Evolutionary conservation across 2,797 vertebrate genomes (phyloP), one percentile per base, ranked within the genome.

Genomic region (Galagoides demidoff): DNA sequence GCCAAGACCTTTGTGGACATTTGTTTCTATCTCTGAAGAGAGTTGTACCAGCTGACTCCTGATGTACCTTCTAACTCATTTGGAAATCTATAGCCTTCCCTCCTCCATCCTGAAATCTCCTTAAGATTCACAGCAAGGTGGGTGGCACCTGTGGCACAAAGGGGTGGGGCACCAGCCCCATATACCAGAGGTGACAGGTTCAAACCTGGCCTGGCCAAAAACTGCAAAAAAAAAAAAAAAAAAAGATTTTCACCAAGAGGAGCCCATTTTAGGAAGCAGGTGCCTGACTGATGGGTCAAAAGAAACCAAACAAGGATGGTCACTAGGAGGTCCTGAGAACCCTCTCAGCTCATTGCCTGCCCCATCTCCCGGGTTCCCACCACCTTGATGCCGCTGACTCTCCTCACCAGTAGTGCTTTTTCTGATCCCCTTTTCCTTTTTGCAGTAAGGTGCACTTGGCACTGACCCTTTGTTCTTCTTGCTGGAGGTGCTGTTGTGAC

Each of bases 81-180:
- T 70, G 85, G 76, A 76, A 88, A 76, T 68, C 22, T 90, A 1
- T 68, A 85, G 55, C 37, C 45, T 49, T 78, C 64, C 43, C 4
- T 78, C 27, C 31, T 94, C 85, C 22, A 89, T 90, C 74, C 84
- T 83, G 59, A 96, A 83, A 79, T 71, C n/a, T 45, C 73, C 57
- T 85, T 90, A 78, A 76, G 43, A 43, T 61, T 66, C 49, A 7
- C 5, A 43, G 39, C 39, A 43, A 43, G 39, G 7, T 43, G 39
- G 39, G 39, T 7, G 5, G 39, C 39, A 43, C 6, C 39, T 43
- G 39, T 43, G 7, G 39, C 39, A 7, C 39, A 43, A 43, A 43
- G 39, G 39, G 39, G 39, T 43, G 39, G 39, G 39, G 39, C 39
- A 43, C 39, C 39, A 43, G 39, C 39, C 39, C 39, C 39, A 43